Evolutionary conservation across 1,140 invertebrate genomes (phyloP).

Genomic region (Drosophila ohnishii): DNA sequence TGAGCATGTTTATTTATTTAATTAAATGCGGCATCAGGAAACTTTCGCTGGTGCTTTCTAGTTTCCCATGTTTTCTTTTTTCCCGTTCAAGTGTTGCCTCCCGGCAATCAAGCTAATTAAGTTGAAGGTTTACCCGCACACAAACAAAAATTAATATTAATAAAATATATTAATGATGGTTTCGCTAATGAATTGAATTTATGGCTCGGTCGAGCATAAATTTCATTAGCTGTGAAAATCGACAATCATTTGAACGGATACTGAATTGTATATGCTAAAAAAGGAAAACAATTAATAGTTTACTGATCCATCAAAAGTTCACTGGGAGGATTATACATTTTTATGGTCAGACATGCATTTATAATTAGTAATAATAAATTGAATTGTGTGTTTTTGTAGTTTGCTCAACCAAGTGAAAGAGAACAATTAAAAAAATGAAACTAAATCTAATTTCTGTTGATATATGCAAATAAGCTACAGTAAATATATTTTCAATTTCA

Average conservation of each 20-base stretch:
- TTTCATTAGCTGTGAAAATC: constrained; percentile 27
- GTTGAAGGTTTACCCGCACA: constrained; percentile 34
- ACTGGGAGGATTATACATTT: constrained; percentile 5
- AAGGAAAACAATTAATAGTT: constrained; percentile 9
- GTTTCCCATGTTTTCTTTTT: constrained; percentile 21
- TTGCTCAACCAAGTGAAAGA: background rate
- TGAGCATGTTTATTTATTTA: constrained; percentile 71
- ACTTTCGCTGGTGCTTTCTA: constrained; percentile 49
- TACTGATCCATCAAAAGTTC: constrained; percentile 5
- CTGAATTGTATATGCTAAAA: background rate
- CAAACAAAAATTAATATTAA: constrained; percentile 45
- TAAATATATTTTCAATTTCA: background rate
- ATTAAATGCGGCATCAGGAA: constrained; percentile 67
- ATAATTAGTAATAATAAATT: constrained; percentile 14
- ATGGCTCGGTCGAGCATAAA: constrained; percentile 15
- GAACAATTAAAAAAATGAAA: background rate
- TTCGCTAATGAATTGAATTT: constrained; percentile 39
- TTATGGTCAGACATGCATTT: background rate
- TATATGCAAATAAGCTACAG: background rate
- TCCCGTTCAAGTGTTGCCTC: constrained; percentile 11
- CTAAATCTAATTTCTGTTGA: background rate
- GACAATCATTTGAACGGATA: constrained; percentile 12
- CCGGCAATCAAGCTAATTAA: constrained; percentile 56
- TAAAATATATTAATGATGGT: constrained; percentile 48
- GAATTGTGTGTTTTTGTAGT: constrained; percentile 7